Evolutionary conservation across 2,888 invertebrate genomes (phyloP), one percentile per base, ranked within the genome.

Genomic region (Hypercompe scribonia): DNA sequence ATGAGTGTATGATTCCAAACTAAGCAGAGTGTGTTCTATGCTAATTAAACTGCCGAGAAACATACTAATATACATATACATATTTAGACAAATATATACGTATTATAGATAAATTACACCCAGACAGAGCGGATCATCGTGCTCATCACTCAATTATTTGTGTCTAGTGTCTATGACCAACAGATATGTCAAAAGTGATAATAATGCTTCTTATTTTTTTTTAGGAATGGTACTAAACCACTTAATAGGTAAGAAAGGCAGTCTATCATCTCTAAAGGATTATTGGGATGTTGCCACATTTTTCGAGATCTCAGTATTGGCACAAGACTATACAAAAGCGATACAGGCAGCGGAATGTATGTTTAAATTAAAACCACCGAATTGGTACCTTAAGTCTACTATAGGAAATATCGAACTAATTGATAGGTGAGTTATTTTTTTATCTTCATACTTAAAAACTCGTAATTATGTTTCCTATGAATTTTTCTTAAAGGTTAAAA

Each of bases 251-350:
- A 98, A 99, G 90, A 99, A 99, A 91, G 99, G 99, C 65, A 99
- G 99, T 89, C 94, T 99, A 42, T 97, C 98, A 0, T 98, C 98
- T 0, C 96, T 99, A 33, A 98, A 98, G 84, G 99, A 99, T 90
- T 99, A 99, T 90, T 99, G 99, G 99, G 99, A 99, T 92, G 99
- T 99, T 24, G 99, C 99, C 0, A 99, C 99, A 2, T 99, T 99
- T 96, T 99, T 99, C 92, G 99, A 99, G 95, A 99, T 99, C 82
- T 99, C 99, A 67, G 99, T 99, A 0, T 96, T 99, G 46, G 99
- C 99, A 3, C 99, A 99, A 92, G 99, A 99, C 92, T 99, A 99
- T 90, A 97, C 97, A 24, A 99, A 99, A 93, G 99, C 99, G 0
- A 98, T 99, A 84, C 99, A 99, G 94, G 99, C 99, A 24, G 99